A percentile compares a stretch with the other conserved stretches of the same genome.
Conservation (phyloP, 1,140 invertebrate genomes). For the Potamilus streckersoni region DNA sequence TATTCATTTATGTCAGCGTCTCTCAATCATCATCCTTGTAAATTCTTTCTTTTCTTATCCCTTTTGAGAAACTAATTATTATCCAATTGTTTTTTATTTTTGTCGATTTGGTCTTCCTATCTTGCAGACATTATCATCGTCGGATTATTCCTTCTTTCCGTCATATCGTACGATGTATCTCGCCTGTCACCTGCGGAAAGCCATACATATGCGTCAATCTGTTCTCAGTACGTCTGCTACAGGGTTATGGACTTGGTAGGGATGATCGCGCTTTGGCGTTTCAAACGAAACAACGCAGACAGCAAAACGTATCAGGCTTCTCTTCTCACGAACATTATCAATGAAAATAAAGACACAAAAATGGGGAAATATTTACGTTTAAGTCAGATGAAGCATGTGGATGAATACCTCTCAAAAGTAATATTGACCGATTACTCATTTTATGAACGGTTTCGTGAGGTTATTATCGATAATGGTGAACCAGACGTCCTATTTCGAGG, state of each 20-base stretch:
- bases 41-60: too few species aligned
- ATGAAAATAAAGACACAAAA: conserved; percentile 7
- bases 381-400: background rate
- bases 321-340: conserved; percentile 7
- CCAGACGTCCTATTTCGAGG: conserved; percentile 22
- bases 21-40: too few species aligned
- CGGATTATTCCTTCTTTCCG: too few species aligned
- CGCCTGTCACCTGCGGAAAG: conserved; percentile 1
- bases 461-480: conserved; percentile 2
- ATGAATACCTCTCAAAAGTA: conserved; percentile 11
- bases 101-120: too few species aligned
- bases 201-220: background rate
- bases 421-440: conserved; percentile 5
- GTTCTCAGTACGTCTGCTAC: conserved; percentile 10
- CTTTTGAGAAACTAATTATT: too few species aligned
- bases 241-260: conserved; percentile 2
- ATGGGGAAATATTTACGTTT: conserved; percentile 6
- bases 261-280: background rate
- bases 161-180: conserved; percentile 1
- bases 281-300: conserved; percentile 8
- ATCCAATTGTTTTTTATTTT: too few species aligned
- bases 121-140: too few species aligned
- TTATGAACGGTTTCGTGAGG: conserved; percentile 9
- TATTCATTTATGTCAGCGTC: too few species aligned
- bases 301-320: conserved; percentile 4